These are phyloP conservation scores for Syngnathus rostellatus DNA, from an alignment of 2,797 vertebrate genomes.

Conservation along the genomic window DNA sequence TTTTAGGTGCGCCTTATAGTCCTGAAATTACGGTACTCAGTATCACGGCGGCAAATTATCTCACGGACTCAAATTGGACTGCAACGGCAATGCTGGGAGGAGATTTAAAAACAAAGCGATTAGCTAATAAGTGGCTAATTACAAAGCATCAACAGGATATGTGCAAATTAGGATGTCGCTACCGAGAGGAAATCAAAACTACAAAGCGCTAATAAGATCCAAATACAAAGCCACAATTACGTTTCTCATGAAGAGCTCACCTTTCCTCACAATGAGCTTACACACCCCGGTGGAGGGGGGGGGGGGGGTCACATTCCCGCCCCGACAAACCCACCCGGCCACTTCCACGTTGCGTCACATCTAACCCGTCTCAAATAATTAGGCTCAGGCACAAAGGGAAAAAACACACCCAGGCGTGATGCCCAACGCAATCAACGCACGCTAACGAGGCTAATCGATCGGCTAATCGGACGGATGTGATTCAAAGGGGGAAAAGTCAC, in stretches of 20 bases:
- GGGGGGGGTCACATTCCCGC: slow-evolving; percentile 32
- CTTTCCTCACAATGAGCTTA: slow-evolving; percentile 68
- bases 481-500: slow-evolving; percentile 44
- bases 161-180: slow-evolving; percentile 4
- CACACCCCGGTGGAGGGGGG: slow-evolving; percentile 62
- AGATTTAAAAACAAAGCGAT: neutral
- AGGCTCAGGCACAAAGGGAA: neutral
- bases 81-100: neutral
- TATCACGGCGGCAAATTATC: neutral
- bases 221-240: slow-evolving; percentile 10
- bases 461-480: slow-evolving; percentile 50
- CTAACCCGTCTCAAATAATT: neutral
- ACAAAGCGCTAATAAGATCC: neutral
- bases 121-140: neutral
- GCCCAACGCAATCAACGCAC: slow-evolving; percentile 15
- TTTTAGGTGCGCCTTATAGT: too few species aligned
- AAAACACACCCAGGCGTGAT: slow-evolving; percentile 15
- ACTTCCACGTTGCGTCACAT: slow-evolving; percentile 23
- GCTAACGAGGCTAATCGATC: slow-evolving; percentile 26
- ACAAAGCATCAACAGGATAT: neutral
- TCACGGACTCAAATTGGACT: neutral
- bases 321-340: slow-evolving; percentile 47
- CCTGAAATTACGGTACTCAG: too few species aligned
- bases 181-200: neutral
- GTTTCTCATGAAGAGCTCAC: slow-evolving; percentile 60